Conservation (phyloP, 2,113 vertebrate genomes). For the Platichthys flesus region DNA sequence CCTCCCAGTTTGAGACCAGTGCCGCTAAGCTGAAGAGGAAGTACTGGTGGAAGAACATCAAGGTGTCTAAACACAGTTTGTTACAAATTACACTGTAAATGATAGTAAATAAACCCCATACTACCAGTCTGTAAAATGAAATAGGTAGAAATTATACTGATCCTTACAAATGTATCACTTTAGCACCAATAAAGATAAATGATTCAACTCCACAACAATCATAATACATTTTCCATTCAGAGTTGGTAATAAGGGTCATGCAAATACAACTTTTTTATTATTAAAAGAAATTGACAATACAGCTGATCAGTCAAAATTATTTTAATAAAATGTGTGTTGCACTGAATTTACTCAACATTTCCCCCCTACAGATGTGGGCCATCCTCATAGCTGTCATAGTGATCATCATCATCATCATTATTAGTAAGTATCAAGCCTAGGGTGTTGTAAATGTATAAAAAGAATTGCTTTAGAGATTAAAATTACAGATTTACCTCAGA, state of each 20-base stretch:
- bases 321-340: neutral
- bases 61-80: constrained; percentile 72
- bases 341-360: constrained; percentile 10
- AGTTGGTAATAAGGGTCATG: too few species aligned
- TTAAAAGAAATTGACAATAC: too few species aligned
- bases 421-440: constrained; percentile 85
- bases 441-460: neutral
- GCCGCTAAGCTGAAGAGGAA: constrained; percentile 93
- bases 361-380: constrained; percentile 91
- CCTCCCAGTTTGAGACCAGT: constrained; percentile 96
- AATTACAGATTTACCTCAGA: too few species aligned
- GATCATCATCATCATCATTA: constrained; percentile 90
- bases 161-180: too few species aligned
- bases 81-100: neutral
- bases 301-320: neutral
- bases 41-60: constrained; percentile 92
- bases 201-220: too few species aligned
- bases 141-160: neutral
- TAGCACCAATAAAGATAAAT: neutral
- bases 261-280: neutral
- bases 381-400: constrained; percentile 91
- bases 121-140: neutral
- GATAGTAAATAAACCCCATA: neutral
- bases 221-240: too few species aligned
- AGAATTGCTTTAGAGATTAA: neutral